Evolutionary conservation across 1,140 invertebrate genomes (phyloP).

Genomic region (Bombus soroeensis): DNA sequence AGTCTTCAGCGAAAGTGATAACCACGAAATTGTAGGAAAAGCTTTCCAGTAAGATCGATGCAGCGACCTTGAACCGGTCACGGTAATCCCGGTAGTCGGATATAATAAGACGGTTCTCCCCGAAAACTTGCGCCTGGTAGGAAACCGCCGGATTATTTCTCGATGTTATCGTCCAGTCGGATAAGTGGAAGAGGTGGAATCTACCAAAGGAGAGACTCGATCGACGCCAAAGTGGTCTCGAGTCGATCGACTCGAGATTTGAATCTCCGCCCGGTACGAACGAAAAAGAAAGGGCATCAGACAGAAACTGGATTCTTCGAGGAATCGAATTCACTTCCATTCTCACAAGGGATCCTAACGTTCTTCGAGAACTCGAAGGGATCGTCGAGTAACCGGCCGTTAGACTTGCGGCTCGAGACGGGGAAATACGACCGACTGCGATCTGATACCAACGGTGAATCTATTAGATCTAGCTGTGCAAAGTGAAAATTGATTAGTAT

Average conservation of each 20-base stretch:
- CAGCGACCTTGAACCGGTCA: conserved; percentile 32
- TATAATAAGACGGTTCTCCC: conserved; percentile 20
- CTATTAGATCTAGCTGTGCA: conserved; percentile 18
- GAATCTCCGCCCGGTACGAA: conserved; percentile 28
- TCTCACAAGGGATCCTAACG: conserved; percentile 5
- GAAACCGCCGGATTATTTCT: conserved; percentile 42
- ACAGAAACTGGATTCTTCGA: conserved; percentile 48
- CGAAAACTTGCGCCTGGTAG: not conserved
- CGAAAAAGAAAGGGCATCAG: conserved; percentile 44
- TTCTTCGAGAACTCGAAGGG: conserved; percentile 30
- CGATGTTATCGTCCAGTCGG: conserved; percentile 35
- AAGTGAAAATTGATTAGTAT: too few species aligned
- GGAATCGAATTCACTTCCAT: conserved; percentile 51
- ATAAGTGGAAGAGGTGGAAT: conserved; percentile 10
- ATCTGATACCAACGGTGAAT: conserved; percentile 28
- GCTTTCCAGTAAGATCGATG: conserved; percentile 11
- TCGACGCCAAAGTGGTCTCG: conserved; percentile 50
- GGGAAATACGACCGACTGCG: conserved; percentile 12
- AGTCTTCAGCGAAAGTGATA: conserved; percentile 2
- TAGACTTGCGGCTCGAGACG: conserved; percentile 17
- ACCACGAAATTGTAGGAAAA: conserved; percentile 8
- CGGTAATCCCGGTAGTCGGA: conserved; percentile 6
- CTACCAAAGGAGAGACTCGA: not conserved
- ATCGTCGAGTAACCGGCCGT: conserved; percentile 36
- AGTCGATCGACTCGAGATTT: conserved; percentile 54